Evolutionary conservation across 2,797 vertebrate species (phyloP).

Genomic region (Steatocranus sp.): DNA sequence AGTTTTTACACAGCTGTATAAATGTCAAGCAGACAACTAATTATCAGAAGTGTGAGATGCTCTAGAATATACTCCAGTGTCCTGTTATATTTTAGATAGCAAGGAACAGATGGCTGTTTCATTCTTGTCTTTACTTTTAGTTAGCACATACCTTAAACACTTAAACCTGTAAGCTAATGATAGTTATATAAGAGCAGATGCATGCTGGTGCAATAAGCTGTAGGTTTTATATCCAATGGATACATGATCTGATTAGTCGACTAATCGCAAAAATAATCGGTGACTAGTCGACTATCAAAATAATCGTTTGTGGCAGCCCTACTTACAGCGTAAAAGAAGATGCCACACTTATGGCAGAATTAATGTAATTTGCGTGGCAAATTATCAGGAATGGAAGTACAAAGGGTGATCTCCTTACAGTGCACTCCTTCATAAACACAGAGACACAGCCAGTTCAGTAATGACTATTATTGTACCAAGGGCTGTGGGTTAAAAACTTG

Average conservation of each 20-base stretch:
- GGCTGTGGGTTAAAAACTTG: background rate
- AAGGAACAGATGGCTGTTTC: background rate
- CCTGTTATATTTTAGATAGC: background rate
- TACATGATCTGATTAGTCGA: background rate
- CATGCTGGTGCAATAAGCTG: background rate
- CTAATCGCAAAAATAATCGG: background rate
- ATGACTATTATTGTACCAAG: background rate
- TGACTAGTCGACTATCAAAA: background rate
- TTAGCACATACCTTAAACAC: background rate
- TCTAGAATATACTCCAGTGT: fast-evolving
- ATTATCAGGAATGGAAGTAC: background rate
- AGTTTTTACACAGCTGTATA: background rate
- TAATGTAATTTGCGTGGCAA: background rate
- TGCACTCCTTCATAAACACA: background rate
- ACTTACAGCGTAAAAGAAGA: background rate
- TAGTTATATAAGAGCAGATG: background rate
- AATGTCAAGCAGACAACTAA: background rate
- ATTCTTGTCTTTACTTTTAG: background rate
- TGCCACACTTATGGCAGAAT: background rate
- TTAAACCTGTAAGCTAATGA: background rate
- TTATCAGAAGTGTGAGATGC: background rate
- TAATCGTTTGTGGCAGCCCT: background rate
- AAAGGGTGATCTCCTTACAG: background rate
- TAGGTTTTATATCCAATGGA: background rate
- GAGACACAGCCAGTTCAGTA: background rate